Evolutionary conservation across 2,888 invertebrate genomes (phyloP), one percentile per base, ranked within the genome.

Genomic region (Tipula unca): DNA sequence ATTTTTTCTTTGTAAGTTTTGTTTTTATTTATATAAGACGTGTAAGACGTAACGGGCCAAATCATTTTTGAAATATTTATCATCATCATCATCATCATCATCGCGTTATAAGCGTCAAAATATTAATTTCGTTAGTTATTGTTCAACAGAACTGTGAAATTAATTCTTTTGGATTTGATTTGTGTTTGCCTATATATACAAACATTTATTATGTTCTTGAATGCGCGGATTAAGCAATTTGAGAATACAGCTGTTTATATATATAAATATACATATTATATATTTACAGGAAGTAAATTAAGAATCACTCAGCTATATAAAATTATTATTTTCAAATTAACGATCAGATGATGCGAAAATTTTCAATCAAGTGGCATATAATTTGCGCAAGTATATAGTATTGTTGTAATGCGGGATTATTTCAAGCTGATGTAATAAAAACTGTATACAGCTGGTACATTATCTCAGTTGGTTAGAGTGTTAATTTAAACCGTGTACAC

Each of bases 401-500:
- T 48, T n/a, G n/a, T n/a, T n/a, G n/a, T n/a, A n/a, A n/a, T n/a
- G n/a, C n/a, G n/a, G n/a, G n/a, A n/a, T n/a, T n/a, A n/a, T n/a
- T n/a, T n/a, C n/a, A n/a, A 17, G 17, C 48, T 17, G 48, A 10
- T 48, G 48, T 17, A n/a, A n/a, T n/a, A n/a, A n/a, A n/a, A n/a
- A n/a, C n/a, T n/a, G n/a, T n/a, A n/a, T n/a, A n/a, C 4, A 48
- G 3, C n/a, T 39, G 86, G 86, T 85, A 86, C 86, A 86, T 86
- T 86, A 85, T 86, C 87, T 86, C 87, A 87, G 86, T 85, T 87
- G 86, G 84, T 85, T 86, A 86, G 86, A 85, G 54, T 85, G 85
- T 85, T 85, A n/a, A n/a, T n/a, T n/a, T n/a, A n/a, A n/a, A n/a
- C n/a, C n/a, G n/a, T n/a, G n/a, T n/a, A n/a, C n/a, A n/a, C n/a